These are phyloP conservation scores for Pachycephala philippinensis DNA, from an alignment of 2,113 vertebrate species.

Conservation along the genomic window DNA sequence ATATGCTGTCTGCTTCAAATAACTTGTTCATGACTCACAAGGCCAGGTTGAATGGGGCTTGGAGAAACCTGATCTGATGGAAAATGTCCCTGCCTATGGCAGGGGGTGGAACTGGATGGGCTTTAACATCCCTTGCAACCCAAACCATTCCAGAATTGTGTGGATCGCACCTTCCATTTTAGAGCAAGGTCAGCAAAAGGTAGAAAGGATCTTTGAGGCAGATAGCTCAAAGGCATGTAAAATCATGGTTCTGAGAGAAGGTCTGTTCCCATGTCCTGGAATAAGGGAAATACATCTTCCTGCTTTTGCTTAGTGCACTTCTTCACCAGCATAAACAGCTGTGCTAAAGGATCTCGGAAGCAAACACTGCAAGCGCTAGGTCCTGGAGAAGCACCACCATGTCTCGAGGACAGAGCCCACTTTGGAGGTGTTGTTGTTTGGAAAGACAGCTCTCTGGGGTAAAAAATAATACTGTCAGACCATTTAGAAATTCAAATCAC, in stretches of 20 bases:
- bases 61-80: neutral
- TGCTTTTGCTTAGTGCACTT: neutral
- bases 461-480: neutral
- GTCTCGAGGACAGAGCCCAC: neutral
- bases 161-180: neutral
- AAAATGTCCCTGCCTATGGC: neutral
- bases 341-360: neutral
- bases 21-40: neutral
- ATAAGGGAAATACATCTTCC: neutral
- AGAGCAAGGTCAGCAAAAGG: neutral
- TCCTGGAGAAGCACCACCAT: neutral
- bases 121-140: neutral
- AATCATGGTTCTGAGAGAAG: neutral
- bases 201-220: neutral
- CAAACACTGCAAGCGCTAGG: accelerated
- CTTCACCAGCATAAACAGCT: neutral
- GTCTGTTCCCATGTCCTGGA: neutral
- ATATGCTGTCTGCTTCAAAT: neutral
- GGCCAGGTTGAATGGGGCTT: neutral
- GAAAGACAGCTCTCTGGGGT: neutral
- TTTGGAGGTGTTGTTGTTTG: neutral
- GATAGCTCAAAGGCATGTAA: neutral
- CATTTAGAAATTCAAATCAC: neutral
- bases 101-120: neutral
- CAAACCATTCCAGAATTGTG: neutral